Conservation (phyloP, 2,888 invertebrate species). For the Heteropelma amictum region DNA sequence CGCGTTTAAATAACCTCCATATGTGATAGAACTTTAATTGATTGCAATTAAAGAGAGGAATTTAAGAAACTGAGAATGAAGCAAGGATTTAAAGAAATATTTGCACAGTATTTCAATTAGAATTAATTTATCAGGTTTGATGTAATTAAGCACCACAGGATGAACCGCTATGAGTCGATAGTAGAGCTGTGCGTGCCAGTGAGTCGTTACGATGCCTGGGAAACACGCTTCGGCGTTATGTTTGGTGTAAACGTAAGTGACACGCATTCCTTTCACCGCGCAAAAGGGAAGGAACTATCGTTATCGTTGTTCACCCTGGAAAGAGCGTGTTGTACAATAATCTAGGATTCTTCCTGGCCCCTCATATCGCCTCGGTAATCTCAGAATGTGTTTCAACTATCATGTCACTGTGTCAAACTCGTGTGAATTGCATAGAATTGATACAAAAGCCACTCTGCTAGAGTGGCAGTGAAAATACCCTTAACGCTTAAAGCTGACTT, state of each 20-base stretch:
- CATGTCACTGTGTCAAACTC: not conserved
- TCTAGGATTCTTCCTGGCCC: constrained; percentile 39
- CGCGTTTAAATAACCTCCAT: no score
- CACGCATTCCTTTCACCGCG: constrained; percentile 34
- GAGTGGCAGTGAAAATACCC: not conserved
- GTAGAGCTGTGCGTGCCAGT: constrained; percentile 47
- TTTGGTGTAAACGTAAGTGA: constrained; percentile 36
- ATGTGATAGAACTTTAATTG: no score
- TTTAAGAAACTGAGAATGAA: no score
- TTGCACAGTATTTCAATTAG: no score
- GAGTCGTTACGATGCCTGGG: constrained; percentile 58
- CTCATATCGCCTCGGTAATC: constrained; percentile 46
- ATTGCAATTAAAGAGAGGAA: no score
- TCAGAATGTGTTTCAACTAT: constrained; percentile 23
- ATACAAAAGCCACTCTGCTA: not conserved
- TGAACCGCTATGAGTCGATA: constrained; percentile 10
- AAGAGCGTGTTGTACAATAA: constrained; percentile 49
- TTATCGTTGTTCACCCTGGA: constrained; percentile 43
- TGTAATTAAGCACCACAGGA: not conserved
- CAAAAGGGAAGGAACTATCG: constrained; percentile 11
- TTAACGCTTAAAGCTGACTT: not conserved
- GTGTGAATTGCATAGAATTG: constrained; percentile 5
- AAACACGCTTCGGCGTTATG: constrained; percentile 60
- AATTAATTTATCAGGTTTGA: no score
- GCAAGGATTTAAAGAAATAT: no score